Conservation (phyloP, 2,888 invertebrate species). For the Apamea sordens region DNA sequence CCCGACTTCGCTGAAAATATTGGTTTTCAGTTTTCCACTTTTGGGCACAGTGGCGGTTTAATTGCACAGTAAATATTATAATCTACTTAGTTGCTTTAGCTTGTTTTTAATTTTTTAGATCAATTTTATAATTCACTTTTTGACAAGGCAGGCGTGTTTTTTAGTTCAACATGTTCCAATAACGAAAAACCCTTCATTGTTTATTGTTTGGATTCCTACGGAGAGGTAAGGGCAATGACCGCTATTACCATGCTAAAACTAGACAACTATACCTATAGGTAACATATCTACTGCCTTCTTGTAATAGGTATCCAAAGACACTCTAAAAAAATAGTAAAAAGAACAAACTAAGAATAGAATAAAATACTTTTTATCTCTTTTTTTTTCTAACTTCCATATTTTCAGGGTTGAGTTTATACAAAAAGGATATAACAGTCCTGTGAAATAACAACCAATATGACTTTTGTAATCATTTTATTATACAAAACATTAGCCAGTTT, state of each 20-base stretch:
- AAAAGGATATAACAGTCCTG: neutral
- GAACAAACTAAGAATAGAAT: neutral
- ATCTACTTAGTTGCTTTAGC: too few relatives aligned
- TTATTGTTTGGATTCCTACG: neutral
- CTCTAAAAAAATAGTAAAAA: neutral
- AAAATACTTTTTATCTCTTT: neutral
- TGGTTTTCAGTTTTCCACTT: too few relatives aligned
- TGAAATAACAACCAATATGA: neutral
- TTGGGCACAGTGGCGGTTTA: too few relatives aligned
- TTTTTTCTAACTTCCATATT: too few relatives aligned
- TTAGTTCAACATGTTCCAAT: neutral
- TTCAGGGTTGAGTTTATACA: neutral
- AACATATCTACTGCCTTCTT: neutral
- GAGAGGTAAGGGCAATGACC: neutral
- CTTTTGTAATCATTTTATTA: conserved; percentile 9
- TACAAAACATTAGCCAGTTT: conserved; percentile 27
- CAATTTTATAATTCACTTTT: too few relatives aligned
- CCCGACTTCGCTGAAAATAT: too few relatives aligned
- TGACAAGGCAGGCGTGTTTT: too few relatives aligned
- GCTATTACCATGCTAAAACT: neutral
- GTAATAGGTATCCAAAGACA: neutral
- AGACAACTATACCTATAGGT: neutral
- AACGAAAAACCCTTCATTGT: neutral
- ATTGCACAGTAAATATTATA: too few relatives aligned
- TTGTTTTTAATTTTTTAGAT: too few relatives aligned